Base-by-base conservation (phyloP, 2,113 vertebrate genomes). In the Triplophysa dalaica region DNA sequence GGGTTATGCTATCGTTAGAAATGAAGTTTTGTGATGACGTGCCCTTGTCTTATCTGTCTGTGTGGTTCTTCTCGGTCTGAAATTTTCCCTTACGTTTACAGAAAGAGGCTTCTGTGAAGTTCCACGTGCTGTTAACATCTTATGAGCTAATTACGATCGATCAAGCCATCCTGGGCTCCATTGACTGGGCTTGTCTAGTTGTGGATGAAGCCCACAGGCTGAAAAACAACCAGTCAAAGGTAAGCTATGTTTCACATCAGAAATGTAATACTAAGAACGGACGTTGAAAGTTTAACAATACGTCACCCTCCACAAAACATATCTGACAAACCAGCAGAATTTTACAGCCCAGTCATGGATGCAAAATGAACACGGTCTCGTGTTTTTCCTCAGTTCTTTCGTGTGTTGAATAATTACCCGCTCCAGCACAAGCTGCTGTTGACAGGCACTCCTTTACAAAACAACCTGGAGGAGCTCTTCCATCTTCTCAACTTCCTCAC, bases 161-260 rank as follows among this genome's bases (percentile, higher is more conserved):
- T 68, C 97, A 97, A 93, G 96, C 97, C 50, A 95, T 98, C 78
- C 86, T 98, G 65, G 97, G 97, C 48, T 98, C 96, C 67, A 98
- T 99, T 77, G 96, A 98, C 82, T 98, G 97, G 97, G 97, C 96
- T 80, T 98, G 97, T 85, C 94, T 99, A 76, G 95, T 99, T 14
- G 96, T 99, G 79, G 97, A 99, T 69, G 97, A 98, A 91, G 97
- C 97, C 41, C 97, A 98, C 87, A 93, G 97, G 21, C 93, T 99
- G 68, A 99, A 99, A 89, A 99, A 99, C 90, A 99, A 98, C 85
- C 97, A 98, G 84, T 99, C 97, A 58, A 99, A 99, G 94, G 96
- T 98, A 87, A 82, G 56, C 5, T 21, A 26, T 50, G 38, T 52
- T 29, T 41, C 74, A 60, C 19, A 48, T 6, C 6, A 13, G n/a